These are phyloP conservation scores for Ammodytes marinus DNA, from an alignment of 2,113 vertebrate genomes.

Conservation along the genomic window DNA sequence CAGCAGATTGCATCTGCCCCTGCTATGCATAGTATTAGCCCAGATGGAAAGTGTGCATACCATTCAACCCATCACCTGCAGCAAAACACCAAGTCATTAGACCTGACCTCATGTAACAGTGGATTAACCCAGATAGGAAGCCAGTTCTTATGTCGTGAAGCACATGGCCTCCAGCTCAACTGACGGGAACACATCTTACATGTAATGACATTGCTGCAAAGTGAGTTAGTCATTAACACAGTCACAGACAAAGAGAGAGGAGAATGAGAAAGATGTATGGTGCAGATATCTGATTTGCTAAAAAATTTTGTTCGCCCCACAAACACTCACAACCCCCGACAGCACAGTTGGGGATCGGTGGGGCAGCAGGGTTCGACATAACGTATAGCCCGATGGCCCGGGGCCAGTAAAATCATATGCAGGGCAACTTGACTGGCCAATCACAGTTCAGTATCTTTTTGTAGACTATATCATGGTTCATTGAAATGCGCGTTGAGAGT, in stretches of 20 bases:
- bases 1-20: neutral
- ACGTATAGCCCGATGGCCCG: no score
- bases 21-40: slow-evolving; percentile 21
- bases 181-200: slow-evolving; percentile 38
- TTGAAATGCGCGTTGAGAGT: no score
- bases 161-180: slow-evolving; percentile 59
- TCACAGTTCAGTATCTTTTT: no score
- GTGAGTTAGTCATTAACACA: neutral
- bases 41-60: slow-evolving; percentile 35
- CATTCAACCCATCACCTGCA: slow-evolving; percentile 71
- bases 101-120: slow-evolving; percentile 64
- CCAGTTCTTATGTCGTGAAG: slow-evolving; percentile 65
- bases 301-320: neutral
- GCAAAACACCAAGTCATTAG: slow-evolving; percentile 73
- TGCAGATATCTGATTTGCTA: neutral
- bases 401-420: no score
- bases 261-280: neutral
- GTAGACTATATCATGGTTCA: no score
- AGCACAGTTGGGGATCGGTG: neutral
- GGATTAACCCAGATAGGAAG: slow-evolving; percentile 78
- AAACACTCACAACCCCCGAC: neutral
- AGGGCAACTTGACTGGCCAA: no score
- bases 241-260: neutral
- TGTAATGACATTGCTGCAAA: neutral
- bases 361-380: no score